Evolutionary conservation across 2,888 invertebrate genomes (phyloP), one percentile per base, ranked within the genome.

Genomic region (Patella ulyssiponensis): DNA sequence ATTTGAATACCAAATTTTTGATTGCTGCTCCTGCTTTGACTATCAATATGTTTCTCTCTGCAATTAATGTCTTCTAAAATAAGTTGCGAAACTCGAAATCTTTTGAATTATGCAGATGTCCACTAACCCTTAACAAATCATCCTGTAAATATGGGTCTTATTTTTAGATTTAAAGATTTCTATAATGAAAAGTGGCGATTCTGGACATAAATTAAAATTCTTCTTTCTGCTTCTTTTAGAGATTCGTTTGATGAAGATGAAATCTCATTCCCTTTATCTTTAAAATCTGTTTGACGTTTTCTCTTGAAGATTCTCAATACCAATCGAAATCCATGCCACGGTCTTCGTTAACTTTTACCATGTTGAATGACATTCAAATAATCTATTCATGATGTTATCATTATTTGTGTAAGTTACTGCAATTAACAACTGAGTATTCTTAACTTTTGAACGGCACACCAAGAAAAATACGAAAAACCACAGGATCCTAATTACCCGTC

Each of bases 1-100:
- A 74, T 58, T 64, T 74, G 27, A 64, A 33, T 51, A 27, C n/a
- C 27, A 70, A 33, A 15, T 77, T 74, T 15, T 80, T 76, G 3
- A 84, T 77, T 2, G 52, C 71, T 14, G 58, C 77, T 12, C 83
- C 80, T 20, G 81, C 80, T 58, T 78, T 79, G 4, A 82, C 27
- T 56, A 84, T 80, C 83, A 84, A 73, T 78, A 72, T n/a, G 44
- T 27, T 72, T 72, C 52, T 53, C 72, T 17, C 23, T 72, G 72
- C n/a, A n/a, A n/a, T n/a, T n/a, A 72, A 53, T n/a, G 11, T 20
- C n/a, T 58, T 20, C 58, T 12, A 77, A 15, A 20, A 77, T 64
- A 20, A 74, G 56, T 27, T 53, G 11, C 27, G 77, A 58, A 20
- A 77, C 73, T 5, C 7, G 27, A 54, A 74, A 3, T 69, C 54